A percentile compares a stretch with the other conserved stretches of the same genome.
Evolutionary conservation across 2,888 invertebrate species (phyloP).

Genomic region (Spilarctia lutea): DNA sequence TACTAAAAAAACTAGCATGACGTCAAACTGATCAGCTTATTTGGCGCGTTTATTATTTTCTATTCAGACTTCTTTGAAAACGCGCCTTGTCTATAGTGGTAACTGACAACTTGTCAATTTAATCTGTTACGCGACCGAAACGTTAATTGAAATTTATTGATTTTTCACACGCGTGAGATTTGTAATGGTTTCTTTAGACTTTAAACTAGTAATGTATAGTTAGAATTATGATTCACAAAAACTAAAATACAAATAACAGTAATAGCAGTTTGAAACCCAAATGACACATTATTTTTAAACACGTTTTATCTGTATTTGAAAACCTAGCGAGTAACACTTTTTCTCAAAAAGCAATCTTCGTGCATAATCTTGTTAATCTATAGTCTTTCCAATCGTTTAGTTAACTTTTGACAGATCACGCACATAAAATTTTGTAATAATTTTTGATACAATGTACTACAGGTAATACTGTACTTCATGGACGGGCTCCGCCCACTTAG

Average conservation of each 20-base stretch:
- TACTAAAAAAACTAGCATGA: slow-evolving; percentile 9
- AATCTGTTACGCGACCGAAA: background rate
- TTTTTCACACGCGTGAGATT: background rate
- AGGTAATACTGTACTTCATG: too few relatives aligned
- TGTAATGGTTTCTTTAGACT: background rate
- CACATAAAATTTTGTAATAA: too few relatives aligned
- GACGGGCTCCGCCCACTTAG: too few relatives aligned
- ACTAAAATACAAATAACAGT: background rate
- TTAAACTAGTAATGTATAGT: background rate
- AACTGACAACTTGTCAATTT: slow-evolving; percentile 6
- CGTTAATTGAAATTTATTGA: background rate
- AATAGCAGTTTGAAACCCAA: background rate
- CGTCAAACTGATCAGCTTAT: background rate
- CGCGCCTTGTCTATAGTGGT: background rate
- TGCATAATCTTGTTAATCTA: background rate
- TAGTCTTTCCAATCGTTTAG: too few relatives aligned
- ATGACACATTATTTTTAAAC: background rate
- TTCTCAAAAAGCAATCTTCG: background rate
- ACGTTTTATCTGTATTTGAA: background rate
- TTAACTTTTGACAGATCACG: too few relatives aligned
- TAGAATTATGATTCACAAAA: background rate
- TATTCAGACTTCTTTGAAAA: background rate
- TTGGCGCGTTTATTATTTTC: background rate
- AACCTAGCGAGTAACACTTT: background rate
- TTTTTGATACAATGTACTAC: too few relatives aligned